Evolutionary conservation across 2,888 invertebrate genomes (phyloP), one percentile per base, ranked within the genome.

Genomic region (Drosophila buzzatii): DNA sequence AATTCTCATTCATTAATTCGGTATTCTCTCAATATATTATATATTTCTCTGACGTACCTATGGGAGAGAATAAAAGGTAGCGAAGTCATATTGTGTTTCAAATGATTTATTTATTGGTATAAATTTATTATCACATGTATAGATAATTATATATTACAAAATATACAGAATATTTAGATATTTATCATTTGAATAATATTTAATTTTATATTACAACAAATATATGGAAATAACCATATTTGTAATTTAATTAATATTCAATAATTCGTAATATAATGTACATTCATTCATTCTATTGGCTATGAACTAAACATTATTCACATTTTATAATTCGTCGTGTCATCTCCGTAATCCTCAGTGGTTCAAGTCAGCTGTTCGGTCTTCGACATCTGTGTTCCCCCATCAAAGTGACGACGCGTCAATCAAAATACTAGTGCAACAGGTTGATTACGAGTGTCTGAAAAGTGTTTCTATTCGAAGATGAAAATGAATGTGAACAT

Each of bases 361-460:
- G 8, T 41, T 12, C 14, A 12, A 52, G 18, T 62, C 76, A 76
- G 72, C 76, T 76, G 76, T 68, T 65, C 53, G 27, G 6, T 14
- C 63, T 27, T 53, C 41, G 14, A 58, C 33, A 42, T 60, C 61
- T 23, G 37, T 39, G 33, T 8, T 18, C 33, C n/a, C 23, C 23
- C 31, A 60, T 18, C n/a, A 27, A 35, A 55, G 41, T 41, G 27
- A 14, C 16, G 27, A 14, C 16, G 23, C 41, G 55, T 20, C 55
- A 41, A 27, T 55, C 39, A 37, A 53, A 16, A 20, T 16, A 35
- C 31, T 14, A 9, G 42, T 47, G 76, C 76, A 76, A 76, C 76
- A 76, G 60, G 76, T 76, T 67, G 60, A 62, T 39, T 18, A 45
- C 23, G 23, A 52, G 49, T 31, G 33, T 14, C 60, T 57, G 52